Percentiles rank a stretch among this genome's conserved stretches.
Evolutionary conservation across 2,888 invertebrate genomes (phyloP).

Genomic region (Cenopis cana): DNA sequence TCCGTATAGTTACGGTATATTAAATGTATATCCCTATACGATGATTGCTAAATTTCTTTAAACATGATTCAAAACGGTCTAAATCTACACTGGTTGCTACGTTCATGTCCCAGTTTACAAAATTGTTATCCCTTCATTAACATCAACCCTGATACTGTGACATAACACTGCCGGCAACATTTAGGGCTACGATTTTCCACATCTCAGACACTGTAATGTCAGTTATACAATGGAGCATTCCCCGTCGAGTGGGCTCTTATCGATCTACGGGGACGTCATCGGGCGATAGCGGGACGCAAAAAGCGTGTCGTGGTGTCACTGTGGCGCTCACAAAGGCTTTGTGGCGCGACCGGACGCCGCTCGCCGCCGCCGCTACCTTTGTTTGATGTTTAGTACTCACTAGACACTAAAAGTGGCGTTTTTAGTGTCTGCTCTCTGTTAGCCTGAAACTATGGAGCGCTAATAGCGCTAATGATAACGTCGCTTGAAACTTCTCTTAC

Average conservation of each 20-base stretch:
- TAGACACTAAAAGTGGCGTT: constrained; percentile 75
- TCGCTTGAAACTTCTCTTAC: constrained; percentile 32
- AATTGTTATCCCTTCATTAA: constrained; percentile 30
- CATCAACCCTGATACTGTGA: constrained; percentile 41
- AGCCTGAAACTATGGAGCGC: constrained; percentile 55
- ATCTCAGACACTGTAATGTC: constrained; percentile 81
- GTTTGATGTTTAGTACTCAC: constrained; percentile 80
- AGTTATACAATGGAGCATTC: constrained; percentile 81
- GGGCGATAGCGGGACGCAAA: constrained; percentile 83
- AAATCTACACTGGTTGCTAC: too few species aligned
- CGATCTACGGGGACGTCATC: constrained; percentile 84
- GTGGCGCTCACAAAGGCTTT: constrained; percentile 80
- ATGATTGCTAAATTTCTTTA: too few species aligned
- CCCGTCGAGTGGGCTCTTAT: constrained; percentile 82
- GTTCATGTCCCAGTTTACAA: constrained; percentile 22
- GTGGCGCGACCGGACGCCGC: constrained; percentile 80
- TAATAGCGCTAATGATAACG: constrained; percentile 51
- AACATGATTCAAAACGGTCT: too few species aligned
- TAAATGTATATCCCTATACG: too few species aligned
- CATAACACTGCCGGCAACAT: constrained; percentile 50
- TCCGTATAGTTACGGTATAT: too few species aligned
- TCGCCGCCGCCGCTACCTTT: constrained; percentile 75
- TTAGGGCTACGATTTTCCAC: constrained; percentile 80
- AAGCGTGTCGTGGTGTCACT: constrained; percentile 77
- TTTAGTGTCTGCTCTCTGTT: constrained; percentile 70